Percentiles rank a stretch among this genome's conserved stretches.
Conservation (phyloP, 1,140 invertebrate genomes). For the Chionoecetes opilio region DNA sequence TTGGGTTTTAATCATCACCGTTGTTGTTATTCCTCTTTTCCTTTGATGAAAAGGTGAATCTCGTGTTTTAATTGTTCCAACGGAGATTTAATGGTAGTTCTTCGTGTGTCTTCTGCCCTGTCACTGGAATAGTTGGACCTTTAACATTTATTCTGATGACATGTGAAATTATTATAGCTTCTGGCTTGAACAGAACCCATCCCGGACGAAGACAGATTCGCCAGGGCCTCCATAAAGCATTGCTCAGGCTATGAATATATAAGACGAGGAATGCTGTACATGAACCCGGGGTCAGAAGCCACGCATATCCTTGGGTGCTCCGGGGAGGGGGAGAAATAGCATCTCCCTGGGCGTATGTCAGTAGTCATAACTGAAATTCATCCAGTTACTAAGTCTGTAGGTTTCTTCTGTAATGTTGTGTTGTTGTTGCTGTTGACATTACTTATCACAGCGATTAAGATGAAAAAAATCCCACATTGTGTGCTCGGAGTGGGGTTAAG, state of each 20-base stretch:
- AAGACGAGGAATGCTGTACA: background rate
- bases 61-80: no score
- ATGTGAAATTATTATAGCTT: background rate
- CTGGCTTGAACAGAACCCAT: background rate
- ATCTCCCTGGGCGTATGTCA: background rate
- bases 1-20: no score
- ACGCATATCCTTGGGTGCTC: background rate
- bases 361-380: no score
- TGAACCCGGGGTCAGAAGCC: background rate
- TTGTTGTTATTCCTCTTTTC: no score
- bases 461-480: background rate
- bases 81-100: no score
- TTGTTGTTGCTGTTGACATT: background rate
- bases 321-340: background rate
- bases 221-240: background rate
- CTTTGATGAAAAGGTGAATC: no score
- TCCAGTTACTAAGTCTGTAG: background rate
- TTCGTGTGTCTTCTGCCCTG: background rate
- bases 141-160: background rate
- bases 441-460: background rate
- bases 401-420: background rate
- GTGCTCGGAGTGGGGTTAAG: background rate
- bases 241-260: constrained; percentile 3
- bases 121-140: background rate
- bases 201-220: background rate